phyloP scores from a whole-genome alignment of 1,140 invertebrate species.

The Laodelphax striatellus region DNA sequence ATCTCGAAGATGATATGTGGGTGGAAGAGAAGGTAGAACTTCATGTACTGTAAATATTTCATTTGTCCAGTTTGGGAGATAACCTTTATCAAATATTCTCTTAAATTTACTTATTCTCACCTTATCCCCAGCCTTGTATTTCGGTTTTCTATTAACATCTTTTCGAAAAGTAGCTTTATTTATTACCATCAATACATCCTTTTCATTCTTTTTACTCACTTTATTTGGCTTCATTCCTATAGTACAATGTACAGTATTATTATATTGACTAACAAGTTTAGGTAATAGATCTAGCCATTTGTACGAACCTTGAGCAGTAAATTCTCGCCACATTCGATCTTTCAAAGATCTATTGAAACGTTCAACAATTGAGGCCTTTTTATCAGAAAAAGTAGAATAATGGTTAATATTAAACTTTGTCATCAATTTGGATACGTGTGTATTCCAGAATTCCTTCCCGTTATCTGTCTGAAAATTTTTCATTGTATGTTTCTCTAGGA shows the following conservation, averaged over 20 bases:
- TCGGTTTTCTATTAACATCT: constrained; percentile 14
- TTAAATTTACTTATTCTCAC: constrained; percentile 17
- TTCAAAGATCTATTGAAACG: constrained; percentile 36
- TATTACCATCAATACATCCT: constrained; percentile 7
- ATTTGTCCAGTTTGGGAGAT: constrained; percentile 14
- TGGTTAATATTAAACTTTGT: constrained; percentile 31
- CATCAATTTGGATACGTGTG: constrained; percentile 25
- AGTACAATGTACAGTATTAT: constrained; percentile 32
- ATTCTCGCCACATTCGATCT: constrained; percentile 31
- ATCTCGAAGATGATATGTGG: constrained; percentile 17
- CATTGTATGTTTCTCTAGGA: constrained; percentile 4
- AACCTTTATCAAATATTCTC: constrained; percentile 20
- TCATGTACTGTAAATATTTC: constrained; percentile 16
- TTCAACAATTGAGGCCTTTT: constrained; percentile 37
- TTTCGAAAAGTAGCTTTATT: constrained; percentile 2
- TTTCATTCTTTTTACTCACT: constrained; percentile 25
- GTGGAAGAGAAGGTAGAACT: constrained; percentile 9
- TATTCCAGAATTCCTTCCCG: constrained; percentile 34
- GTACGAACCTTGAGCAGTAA: constrained; percentile 22
- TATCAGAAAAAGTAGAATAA: constrained; percentile 31
- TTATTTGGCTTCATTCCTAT: constrained; percentile 31
- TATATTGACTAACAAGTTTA: constrained; percentile 31
- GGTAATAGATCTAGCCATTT: constrained; percentile 27
- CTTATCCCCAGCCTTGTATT: constrained; percentile 17
- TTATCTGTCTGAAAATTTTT: constrained; percentile 34